A percentile compares a stretch with the other conserved stretches of the same genome.
Evolutionary conservation across 2,888 invertebrate species (phyloP).

Genomic region (Dynastes hyllus): DNA sequence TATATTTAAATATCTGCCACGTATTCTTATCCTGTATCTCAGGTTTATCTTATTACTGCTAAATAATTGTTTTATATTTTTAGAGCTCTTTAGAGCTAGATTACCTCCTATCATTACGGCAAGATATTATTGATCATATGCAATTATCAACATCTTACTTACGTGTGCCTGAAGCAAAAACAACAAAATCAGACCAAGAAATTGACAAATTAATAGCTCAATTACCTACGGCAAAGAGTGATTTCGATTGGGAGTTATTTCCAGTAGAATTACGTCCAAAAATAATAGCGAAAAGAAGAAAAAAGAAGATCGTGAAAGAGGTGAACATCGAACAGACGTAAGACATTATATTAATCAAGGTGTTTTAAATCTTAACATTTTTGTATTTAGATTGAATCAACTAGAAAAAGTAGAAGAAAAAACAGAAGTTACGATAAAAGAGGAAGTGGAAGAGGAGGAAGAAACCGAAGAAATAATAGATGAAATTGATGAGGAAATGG

Average conservation of each 20-base stretch:
- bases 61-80: slow-evolving; percentile 51
- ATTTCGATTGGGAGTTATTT: slow-evolving; percentile 78
- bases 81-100: slow-evolving; percentile 73
- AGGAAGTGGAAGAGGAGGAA: slow-evolving; percentile 71
- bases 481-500: slow-evolving; percentile 87
- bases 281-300: slow-evolving; percentile 67
- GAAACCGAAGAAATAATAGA: slow-evolving; percentile 74
- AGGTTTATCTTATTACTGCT: too few species aligned
- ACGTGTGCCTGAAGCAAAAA: slow-evolving; percentile 72
- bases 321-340: slow-evolving; percentile 62
- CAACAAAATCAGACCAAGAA: slow-evolving; percentile 73
- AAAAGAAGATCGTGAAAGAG: slow-evolving; percentile 61
- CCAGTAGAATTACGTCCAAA: slow-evolving; percentile 78
- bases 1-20: too few species aligned
- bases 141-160: slow-evolving; percentile 80
- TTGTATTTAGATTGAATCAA: slow-evolving; percentile 64
- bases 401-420: slow-evolving; percentile 79
- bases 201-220: slow-evolving; percentile 75
- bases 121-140: slow-evolving; percentile 82
- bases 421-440: slow-evolving; percentile 68
- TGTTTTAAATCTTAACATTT: not conserved
- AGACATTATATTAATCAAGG: slow-evolving; percentile 42
- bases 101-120: slow-evolving; percentile 82
- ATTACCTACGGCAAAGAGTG: slow-evolving; percentile 69
- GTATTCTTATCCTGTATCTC: too few species aligned